Conservation (phyloP, 2,797 vertebrate genomes). For the Lutjanus argentimaculatus region DNA sequence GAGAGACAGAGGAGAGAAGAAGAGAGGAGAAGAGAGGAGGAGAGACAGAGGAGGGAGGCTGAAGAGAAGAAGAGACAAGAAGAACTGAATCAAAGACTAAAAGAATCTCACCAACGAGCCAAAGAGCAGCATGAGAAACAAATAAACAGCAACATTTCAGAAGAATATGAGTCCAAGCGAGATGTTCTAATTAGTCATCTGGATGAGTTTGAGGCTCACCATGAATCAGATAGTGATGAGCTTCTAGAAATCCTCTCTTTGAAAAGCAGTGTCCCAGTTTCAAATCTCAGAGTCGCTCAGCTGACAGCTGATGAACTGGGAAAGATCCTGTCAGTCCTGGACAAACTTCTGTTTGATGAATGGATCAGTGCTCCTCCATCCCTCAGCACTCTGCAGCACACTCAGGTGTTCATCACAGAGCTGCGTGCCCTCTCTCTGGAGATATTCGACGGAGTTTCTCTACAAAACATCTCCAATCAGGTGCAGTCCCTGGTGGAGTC, state of each 20-base stretch:
- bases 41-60: no score
- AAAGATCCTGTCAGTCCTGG: background rate
- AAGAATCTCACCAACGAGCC: background rate
- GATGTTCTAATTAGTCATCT: background rate
- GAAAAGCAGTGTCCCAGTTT: background rate
- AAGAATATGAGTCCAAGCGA: background rate
- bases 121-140: background rate
- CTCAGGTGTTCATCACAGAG: slow-evolving; percentile 7
- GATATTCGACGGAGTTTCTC: background rate
- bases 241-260: slow-evolving; percentile 1
- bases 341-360: no score
- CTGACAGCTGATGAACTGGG: background rate
- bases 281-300: background rate
- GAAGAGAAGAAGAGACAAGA: background rate
- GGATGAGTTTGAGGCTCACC: no score
- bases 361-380: no score
- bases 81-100: background rate
- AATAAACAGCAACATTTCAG: background rate
- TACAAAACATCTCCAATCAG: background rate
- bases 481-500: background rate
- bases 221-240: background rate
- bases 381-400: no score
- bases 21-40: background rate
- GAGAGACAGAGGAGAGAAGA: background rate
- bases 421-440: background rate